phyloP scores from a whole-genome alignment of 53 echinoderm and acorn worm genomes.

The Hippasteria phrygiana region DNA sequence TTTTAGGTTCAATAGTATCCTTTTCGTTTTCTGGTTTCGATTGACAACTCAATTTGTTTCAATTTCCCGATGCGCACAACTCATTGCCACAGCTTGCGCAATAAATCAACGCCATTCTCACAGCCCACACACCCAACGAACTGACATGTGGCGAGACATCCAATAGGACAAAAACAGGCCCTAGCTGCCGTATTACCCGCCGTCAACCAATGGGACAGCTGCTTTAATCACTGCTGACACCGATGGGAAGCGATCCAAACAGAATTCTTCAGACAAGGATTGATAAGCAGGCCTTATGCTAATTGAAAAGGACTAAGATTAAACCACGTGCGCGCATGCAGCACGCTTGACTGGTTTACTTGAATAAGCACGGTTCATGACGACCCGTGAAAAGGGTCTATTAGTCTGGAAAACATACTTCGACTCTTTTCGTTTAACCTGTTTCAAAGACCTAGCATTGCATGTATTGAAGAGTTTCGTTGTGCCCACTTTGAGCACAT shows the following conservation, averaged over 20 bases:
- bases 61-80: not conserved
- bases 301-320: not conserved
- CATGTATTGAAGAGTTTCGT: no score
- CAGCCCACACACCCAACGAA: not conserved
- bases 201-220: constrained; percentile 6
- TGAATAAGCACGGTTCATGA: no score
- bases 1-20: not conserved
- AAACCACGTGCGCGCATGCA: no score
- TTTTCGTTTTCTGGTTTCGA: not conserved
- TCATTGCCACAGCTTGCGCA: not conserved
- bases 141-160: not conserved
- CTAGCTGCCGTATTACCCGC: not conserved
- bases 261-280: constrained; percentile 19
- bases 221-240: constrained; percentile 24
- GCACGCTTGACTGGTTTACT: no score
- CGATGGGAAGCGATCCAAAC: constrained; percentile 17
- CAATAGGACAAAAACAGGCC: not conserved
- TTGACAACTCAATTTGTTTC: not conserved
- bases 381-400: no score
- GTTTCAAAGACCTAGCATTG: no score
- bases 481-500: no score
- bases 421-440: no score
- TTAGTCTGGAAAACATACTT: no score
- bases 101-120: not conserved
- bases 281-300: constrained; percentile 5